These are phyloP conservation scores for Macroteleia sp. DNA, from an alignment of 2,888 invertebrate species.

Conservation along the genomic window DNA sequence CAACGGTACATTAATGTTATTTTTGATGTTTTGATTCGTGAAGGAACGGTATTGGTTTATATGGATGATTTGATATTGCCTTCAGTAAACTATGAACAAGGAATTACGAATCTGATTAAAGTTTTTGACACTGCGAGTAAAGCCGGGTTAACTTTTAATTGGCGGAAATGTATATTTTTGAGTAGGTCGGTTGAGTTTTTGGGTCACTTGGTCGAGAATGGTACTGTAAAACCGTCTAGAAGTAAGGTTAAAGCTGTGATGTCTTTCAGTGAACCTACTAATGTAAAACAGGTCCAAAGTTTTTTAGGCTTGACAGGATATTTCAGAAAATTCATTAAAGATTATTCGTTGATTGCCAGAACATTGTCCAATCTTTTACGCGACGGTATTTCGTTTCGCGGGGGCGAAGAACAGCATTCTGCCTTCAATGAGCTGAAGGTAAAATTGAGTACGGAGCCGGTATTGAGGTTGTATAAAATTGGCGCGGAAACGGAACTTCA, in stretches of 20 bases:
- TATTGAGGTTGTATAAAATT: neutral
- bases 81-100: neutral
- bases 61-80: conserved; percentile 17
- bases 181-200: neutral
- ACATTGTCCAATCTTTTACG: neutral
- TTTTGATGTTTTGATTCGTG: conserved; percentile 2
- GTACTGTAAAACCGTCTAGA: neutral
- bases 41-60: neutral
- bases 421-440: neutral
- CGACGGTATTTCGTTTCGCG: neutral
- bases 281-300: neutral
- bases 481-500: neutral
- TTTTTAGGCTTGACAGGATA: conserved; percentile 60
- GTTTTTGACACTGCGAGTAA: neutral
- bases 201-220: neutral
- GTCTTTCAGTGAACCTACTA: no score
- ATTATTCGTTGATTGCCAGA: neutral
- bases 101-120: neutral
- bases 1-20: conserved; percentile 9
- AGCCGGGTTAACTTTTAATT: neutral
- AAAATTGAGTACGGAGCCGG: neutral
- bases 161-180: neutral
- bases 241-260: neutral
- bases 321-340: conserved; percentile 54
- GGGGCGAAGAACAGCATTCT: no score